phyloP scores from a whole-genome alignment of 2,797 vertebrate genomes.

The Macrochelys suwanniensis region DNA sequence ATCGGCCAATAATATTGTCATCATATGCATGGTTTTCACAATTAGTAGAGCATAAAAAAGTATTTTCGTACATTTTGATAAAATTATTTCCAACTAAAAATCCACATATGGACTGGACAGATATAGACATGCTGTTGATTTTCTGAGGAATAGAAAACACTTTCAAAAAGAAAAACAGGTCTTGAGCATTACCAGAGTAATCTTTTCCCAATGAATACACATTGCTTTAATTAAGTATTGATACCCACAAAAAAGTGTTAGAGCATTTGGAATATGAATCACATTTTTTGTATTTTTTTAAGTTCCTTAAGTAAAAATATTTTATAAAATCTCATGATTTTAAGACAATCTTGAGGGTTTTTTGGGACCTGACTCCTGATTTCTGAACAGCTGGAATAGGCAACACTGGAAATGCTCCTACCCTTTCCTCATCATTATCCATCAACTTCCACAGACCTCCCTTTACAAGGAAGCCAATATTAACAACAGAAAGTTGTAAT shows the following conservation, averaged over 20 bases:
- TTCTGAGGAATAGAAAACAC: slow-evolving; percentile 10
- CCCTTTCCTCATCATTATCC: not conserved
- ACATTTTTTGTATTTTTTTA: not conserved
- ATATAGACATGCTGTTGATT: not conserved
- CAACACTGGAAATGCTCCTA: not conserved
- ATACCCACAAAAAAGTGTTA: not conserved
- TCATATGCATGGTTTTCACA: not conserved
- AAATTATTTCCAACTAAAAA: not conserved
- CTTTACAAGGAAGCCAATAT: not conserved
- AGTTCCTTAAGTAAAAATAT: not conserved
- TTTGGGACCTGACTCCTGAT: not conserved
- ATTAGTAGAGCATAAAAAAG: slow-evolving; percentile 13
- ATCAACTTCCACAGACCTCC: not conserved
- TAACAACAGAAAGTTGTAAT: not conserved
- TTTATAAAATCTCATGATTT: not conserved
- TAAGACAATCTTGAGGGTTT: not conserved
- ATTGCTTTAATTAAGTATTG: not conserved
- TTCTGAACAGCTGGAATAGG: not conserved
- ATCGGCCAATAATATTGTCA: not conserved
- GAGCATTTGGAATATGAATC: not conserved
- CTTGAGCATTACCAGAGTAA: not conserved
- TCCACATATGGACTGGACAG: fast-evolving
- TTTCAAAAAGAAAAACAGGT: not conserved
- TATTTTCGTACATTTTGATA: not conserved
- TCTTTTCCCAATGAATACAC: not conserved